Evolutionary conservation across 2,797 vertebrate species (phyloP).

Genomic region (Hoplostethus mediterraneus): DNA sequence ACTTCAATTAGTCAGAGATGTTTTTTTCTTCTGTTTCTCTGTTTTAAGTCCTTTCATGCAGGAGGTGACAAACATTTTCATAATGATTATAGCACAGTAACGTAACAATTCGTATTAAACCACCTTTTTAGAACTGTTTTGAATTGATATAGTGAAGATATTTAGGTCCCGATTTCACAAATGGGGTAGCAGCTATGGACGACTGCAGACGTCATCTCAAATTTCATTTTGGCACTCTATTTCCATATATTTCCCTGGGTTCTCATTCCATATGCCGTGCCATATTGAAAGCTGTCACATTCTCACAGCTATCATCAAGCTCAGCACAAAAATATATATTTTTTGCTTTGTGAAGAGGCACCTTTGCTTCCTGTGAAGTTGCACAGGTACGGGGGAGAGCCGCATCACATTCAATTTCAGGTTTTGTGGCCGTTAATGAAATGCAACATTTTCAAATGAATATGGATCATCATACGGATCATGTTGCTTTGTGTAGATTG

Average conservation of each 20-base stretch:
- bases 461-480: not conserved
- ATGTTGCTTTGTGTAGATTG: conserved; percentile 4
- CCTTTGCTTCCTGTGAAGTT: not conserved
- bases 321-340: conserved; percentile 1
- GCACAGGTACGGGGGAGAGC: not conserved
- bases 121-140: too few relatives aligned
- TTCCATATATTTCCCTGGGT: conserved; percentile 14
- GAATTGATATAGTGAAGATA: too few relatives aligned
- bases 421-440: conserved; percentile 2
- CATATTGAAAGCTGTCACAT: conserved; percentile 26
- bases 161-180: too few relatives aligned
- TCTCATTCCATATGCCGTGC: conserved; percentile 16
- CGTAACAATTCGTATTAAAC: not conserved
- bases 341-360: not conserved
- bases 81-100: not conserved
- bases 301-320: conserved; percentile 19
- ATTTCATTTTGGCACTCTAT: conserved; percentile 7
- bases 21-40: too few relatives aligned
- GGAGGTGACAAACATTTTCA: not conserved
- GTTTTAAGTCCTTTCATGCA: not conserved
- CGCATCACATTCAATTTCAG: conserved; percentile 17
- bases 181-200: not conserved
- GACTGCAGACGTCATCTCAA: too few relatives aligned
- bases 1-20: too few relatives aligned
- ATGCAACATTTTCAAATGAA: conserved; percentile 9